These are phyloP conservation scores for Drosophila infuscata DNA, from an alignment of 2,888 invertebrate species.

Conservation along the genomic window DNA sequence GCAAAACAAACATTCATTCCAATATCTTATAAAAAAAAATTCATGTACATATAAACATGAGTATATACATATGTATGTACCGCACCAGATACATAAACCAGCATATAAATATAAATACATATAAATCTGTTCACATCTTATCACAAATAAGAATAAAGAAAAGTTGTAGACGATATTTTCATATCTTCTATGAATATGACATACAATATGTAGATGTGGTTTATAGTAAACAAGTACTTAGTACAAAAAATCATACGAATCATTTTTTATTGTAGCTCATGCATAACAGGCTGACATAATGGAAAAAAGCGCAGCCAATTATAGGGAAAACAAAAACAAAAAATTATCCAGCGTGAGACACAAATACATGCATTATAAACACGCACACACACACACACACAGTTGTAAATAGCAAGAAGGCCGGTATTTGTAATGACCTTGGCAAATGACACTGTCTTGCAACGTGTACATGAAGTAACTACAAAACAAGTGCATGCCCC, in stretches of 20 bases:
- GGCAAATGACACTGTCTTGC: constrained; percentile 68
- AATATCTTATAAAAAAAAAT: background rate
- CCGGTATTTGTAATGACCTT: constrained; percentile 74
- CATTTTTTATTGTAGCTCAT: constrained; percentile 7
- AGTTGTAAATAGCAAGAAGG: constrained; percentile 3
- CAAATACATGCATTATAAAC: constrained; percentile 16
- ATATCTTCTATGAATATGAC: background rate
- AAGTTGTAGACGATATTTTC: background rate
- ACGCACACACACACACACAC: constrained; percentile 24
- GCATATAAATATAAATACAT: background rate
- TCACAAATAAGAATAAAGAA: background rate
- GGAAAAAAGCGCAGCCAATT: constrained; percentile 17
- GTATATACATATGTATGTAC: background rate
- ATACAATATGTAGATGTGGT: background rate
- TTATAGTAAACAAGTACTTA: background rate
- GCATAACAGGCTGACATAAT: constrained; percentile 62
- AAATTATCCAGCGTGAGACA: constrained; percentile 28
- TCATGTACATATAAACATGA: background rate
- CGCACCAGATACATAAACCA: background rate
- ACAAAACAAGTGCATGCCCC: background rate
- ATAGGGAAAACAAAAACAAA: constrained; percentile 21
- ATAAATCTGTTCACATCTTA: background rate
- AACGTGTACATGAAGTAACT: constrained; percentile 51
- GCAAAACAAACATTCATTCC: too few relatives aligned
- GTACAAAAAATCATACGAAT: background rate